phyloP scores from a whole-genome alignment of 2,888 invertebrate species.

The Eupithecia centaureata region DNA sequence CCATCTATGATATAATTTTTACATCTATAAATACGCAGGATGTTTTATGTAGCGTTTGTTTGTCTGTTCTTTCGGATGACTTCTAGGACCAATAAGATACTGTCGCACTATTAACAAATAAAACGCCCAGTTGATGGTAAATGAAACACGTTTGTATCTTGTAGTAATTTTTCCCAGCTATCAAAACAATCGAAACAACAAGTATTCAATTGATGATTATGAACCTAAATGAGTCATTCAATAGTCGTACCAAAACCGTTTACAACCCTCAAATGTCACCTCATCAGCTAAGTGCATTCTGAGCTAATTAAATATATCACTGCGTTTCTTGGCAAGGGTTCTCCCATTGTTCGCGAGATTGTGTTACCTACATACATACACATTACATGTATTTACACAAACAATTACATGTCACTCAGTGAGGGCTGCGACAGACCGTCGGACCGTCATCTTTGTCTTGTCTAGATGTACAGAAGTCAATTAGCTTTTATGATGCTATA shows the following conservation, averaged over 20 bases:
- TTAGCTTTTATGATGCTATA: constrained; percentile 6
- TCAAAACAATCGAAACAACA: constrained; percentile 1
- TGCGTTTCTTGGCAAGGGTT: constrained; percentile 39
- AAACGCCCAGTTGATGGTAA: background rate
- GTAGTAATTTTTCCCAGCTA: background rate
- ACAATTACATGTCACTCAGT: constrained; percentile 18
- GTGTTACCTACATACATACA: background rate
- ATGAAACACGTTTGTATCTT: background rate
- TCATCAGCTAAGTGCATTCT: constrained; percentile 11
- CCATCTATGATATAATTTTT: background rate
- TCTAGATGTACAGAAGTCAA: constrained; percentile 24
- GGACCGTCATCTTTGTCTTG: constrained; percentile 26
- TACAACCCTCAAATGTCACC: constrained; percentile 10
- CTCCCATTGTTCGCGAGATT: constrained; percentile 26
- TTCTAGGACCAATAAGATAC: background rate
- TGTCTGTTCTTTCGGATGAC: background rate
- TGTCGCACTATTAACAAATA: background rate
- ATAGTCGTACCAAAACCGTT: background rate
- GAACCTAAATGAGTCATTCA: background rate
- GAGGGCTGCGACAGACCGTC: constrained; percentile 19
- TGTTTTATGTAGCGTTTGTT: background rate
- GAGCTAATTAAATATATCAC: constrained; percentile 33
- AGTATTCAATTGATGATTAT: background rate
- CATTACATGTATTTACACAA: background rate
- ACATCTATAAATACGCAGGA: background rate